A percentile compares a stretch with the other conserved stretches of the same genome.
phyloP scores from a whole-genome alignment of 2,797 vertebrate genomes.

The Paratrypauchen microcephalus region DNA sequence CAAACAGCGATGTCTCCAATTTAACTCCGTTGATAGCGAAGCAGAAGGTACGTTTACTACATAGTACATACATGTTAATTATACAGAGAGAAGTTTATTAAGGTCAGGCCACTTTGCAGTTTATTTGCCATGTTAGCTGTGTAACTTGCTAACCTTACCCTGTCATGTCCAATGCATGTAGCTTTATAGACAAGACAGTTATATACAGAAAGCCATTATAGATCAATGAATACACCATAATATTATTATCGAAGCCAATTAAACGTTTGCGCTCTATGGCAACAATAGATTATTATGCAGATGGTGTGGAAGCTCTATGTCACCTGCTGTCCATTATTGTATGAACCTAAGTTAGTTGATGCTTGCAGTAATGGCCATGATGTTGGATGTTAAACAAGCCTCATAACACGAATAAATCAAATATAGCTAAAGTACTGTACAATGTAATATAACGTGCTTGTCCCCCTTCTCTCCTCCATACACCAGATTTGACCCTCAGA shows the following conservation, averaged over 20 bases:
- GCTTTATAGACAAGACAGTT: constrained; percentile 5
- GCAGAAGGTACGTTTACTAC: constrained; percentile 43
- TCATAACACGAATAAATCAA: neutral
- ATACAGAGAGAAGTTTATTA: neutral
- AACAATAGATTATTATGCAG: neutral
- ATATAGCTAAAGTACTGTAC: neutral
- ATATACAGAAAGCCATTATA: neutral
- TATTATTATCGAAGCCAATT: neutral
- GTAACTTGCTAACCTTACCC: constrained; percentile 40
- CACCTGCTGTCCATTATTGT: neutral
- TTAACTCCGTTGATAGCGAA: constrained; percentile 7
- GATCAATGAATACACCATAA: neutral
- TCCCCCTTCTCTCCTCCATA: neutral
- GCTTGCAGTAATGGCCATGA: neutral
- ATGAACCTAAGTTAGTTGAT: neutral
- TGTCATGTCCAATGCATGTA: constrained; percentile 1
- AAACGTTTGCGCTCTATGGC: neutral
- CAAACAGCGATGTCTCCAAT: constrained; percentile 22
- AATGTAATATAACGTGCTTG: neutral
- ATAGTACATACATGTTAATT: neutral
- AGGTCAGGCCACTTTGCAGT: constrained; percentile 1
- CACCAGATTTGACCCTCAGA: constrained; percentile 19
- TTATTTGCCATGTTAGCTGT: neutral
- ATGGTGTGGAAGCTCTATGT: neutral
- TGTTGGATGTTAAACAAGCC: neutral